A percentile compares a stretch with the other conserved stretches of the same genome.
Evolutionary conservation across 2,888 invertebrate genomes (phyloP).

Genomic region (Argyresthia albistria): DNA sequence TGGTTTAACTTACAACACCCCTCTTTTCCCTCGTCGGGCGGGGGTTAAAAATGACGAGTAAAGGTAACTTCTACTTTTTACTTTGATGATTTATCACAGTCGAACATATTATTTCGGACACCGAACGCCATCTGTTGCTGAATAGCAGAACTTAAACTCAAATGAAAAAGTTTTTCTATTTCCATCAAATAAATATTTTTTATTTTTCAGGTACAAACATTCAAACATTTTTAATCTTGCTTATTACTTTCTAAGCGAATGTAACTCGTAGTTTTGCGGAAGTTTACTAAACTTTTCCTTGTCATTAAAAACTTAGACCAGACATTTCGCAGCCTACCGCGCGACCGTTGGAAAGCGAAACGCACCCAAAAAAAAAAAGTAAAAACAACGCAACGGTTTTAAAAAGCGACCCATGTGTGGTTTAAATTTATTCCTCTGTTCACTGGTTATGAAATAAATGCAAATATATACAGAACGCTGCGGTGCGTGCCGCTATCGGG

Average conservation of each 20-base stretch:
- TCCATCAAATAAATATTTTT: too few species aligned
- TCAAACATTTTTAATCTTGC: too few species aligned
- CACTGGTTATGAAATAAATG: slow-evolving; percentile 71
- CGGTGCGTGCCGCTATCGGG: slow-evolving; percentile 19
- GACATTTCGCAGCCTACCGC: neutral
- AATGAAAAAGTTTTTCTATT: neutral
- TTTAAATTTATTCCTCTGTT: slow-evolving; percentile 66
- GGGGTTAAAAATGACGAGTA: too few species aligned
- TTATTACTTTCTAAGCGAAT: too few species aligned
- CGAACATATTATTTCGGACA: neutral
- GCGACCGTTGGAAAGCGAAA: slow-evolving; percentile 41
- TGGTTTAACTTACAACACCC: too few species aligned
- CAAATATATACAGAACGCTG: slow-evolving; percentile 53
- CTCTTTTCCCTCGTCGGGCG: too few species aligned
- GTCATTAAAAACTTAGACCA: too few species aligned
- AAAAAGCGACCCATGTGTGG: slow-evolving; percentile 57
- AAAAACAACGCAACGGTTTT: slow-evolving; percentile 44
- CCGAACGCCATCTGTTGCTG: slow-evolving; percentile 40
- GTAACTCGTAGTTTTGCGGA: too few species aligned
- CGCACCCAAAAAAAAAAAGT: slow-evolving; percentile 36
- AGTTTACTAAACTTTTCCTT: too few species aligned
- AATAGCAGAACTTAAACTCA: slow-evolving; percentile 29
- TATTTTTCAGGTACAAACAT: too few species aligned
- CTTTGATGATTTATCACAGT: too few species aligned
- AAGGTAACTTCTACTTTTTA: too few species aligned